Evolutionary conservation across 2,888 invertebrate species (phyloP).

Genomic region (Urechis unicinctus): DNA sequence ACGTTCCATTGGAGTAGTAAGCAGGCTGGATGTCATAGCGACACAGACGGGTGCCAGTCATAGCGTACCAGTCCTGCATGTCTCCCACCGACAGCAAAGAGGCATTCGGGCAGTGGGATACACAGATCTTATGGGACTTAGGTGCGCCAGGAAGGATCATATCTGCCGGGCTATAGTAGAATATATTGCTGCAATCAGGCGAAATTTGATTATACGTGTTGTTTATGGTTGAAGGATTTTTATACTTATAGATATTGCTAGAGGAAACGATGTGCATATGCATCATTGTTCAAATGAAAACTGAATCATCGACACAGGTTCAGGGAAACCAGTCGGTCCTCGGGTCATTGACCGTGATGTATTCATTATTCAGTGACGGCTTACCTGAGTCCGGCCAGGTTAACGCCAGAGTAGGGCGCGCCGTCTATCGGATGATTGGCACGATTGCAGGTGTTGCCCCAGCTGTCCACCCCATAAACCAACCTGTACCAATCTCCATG

Average conservation of each 20-base stretch:
- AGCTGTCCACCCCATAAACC: slow-evolving; percentile 61
- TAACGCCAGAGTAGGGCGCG: slow-evolving; percentile 52
- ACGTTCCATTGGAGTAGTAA: slow-evolving; percentile 3
- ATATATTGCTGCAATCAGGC: background rate
- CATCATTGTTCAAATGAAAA: too few relatives aligned
- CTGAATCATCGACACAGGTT: too few relatives aligned
- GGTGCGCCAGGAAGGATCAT: background rate
- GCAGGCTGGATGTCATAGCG: slow-evolving; percentile 10
- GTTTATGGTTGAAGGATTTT: too few relatives aligned
- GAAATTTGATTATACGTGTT: background rate
- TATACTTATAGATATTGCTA: background rate
- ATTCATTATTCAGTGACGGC: too few relatives aligned
- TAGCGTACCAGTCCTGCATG: slow-evolving; percentile 2
- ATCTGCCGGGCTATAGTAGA: background rate
- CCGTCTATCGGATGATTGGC: slow-evolving; percentile 21
- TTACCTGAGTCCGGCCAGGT: slow-evolving; percentile 26
- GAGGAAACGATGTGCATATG: too few relatives aligned
- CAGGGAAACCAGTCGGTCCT: too few relatives aligned
- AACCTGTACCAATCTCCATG: slow-evolving; percentile 58
- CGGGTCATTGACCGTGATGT: too few relatives aligned
- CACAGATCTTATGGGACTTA: slow-evolving; percentile 6
- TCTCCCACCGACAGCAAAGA: slow-evolving; percentile 4
- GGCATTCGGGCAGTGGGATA: slow-evolving; percentile 11
- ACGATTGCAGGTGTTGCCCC: slow-evolving; percentile 60
- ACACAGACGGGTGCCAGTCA: slow-evolving; percentile 7